phyloP scores from a whole-genome alignment of 2,797 vertebrate species.

The Hypotaenidia okinawae region DNA sequence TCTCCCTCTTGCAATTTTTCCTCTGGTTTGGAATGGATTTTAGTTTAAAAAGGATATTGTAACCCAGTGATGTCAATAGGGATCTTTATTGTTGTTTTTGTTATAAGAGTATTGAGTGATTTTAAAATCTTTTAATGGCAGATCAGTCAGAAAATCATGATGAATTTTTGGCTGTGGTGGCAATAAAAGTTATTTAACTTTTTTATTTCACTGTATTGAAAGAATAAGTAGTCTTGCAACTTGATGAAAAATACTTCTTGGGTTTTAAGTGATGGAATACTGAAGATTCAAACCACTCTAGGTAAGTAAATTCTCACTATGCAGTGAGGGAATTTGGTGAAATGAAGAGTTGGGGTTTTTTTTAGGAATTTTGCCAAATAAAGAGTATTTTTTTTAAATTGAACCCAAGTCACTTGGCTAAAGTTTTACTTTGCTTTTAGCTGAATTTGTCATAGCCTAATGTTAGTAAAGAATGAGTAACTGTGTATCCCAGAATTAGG shows the following conservation, averaged over 20 bases:
- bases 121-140: neutral
- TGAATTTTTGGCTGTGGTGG: neutral
- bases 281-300: neutral
- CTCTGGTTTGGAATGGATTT: neutral
- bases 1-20: neutral
- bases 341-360: neutral
- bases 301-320: neutral
- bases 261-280: neutral
- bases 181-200: neutral
- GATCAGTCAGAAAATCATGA: neutral
- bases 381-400: neutral
- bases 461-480: neutral
- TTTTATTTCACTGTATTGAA: neutral
- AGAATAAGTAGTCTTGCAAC: neutral
- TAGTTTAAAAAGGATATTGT: neutral
- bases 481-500: neutral
- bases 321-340: neutral
- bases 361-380: neutral
- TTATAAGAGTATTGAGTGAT: neutral
- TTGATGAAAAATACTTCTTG: neutral
- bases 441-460: neutral
- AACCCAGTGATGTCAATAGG: neutral
- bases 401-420: neutral
- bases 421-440: neutral
- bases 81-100: neutral